Evolutionary conservation across 2,888 invertebrate genomes (phyloP), one percentile per base, ranked within the genome.

Genomic region (Protonemura montana): DNA sequence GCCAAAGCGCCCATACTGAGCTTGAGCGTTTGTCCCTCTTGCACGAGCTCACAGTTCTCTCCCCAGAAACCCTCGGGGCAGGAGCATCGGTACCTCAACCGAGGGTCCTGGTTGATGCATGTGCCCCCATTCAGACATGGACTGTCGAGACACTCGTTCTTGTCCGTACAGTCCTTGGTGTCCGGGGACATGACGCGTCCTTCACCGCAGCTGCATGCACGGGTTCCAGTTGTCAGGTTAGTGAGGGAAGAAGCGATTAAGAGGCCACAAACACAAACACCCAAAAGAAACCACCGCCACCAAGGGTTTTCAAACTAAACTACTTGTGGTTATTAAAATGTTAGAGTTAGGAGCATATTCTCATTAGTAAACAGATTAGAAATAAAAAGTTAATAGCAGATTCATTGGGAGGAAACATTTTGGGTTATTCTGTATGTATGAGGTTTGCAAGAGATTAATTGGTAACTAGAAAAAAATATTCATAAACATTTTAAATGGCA

Each of bases 1-100:
- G 98, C 98, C 89, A 99, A 94, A 88, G 99, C 99, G 89, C 98
- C 98, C 95, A 97, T 97, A 93, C 98, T 98, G 91, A 99, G 95
- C 91, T 98, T 98, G 90, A 99, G 94, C 88, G 97, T 97, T 93
- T 97, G 97, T 90, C 98, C 98, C 91, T 98, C 98, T 91, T 97
- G 97, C 88, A 97, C 95, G 89, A 97, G 95, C 91, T 97, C 98
- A 92, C 98, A 98, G 93, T 97, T 97, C 91, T 97, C 97, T 90
- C 98, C 98, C 96, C 97, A 97, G 93, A 96, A 98, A 89, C 98
- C 97, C 90, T 97, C 97, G 82, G 96, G 96, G 91, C 98, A 98
- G 90, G 96, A 95, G 93, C 98, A 98, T 91, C 96, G 95, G 91
- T 95, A 96, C 30, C 96, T 94, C 90, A 97, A 94, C 89, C 95